A percentile compares a stretch with the other conserved stretches of the same genome.
Conservation (phyloP, 2,888 invertebrate genomes). For the Agrilus cyanescens region DNA sequence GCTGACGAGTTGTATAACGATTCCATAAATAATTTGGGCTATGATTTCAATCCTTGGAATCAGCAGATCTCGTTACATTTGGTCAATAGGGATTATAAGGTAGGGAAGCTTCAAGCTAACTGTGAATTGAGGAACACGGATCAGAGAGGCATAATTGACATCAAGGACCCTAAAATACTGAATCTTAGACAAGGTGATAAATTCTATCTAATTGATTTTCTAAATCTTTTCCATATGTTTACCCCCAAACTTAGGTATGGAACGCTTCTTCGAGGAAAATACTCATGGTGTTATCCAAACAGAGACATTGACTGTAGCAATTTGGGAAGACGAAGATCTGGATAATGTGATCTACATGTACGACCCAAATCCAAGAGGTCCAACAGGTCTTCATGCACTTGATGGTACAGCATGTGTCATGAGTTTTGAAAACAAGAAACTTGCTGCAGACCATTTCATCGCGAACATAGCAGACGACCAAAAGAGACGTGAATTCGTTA, state of each 20-base stretch:
- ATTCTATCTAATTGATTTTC: not conserved
- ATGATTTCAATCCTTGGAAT: conserved; percentile 44
- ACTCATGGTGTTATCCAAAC: conserved; percentile 43
- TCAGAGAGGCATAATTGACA: conserved; percentile 39
- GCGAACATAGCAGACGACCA: conserved; percentile 36
- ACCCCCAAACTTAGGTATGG: conserved; percentile 40
- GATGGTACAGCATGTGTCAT: conserved; percentile 41
- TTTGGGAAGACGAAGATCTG: conserved; percentile 39
- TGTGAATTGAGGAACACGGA: conserved; percentile 37
- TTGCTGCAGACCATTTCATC: conserved; percentile 41
- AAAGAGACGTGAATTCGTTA: conserved; percentile 36
- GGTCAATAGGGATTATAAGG: conserved; percentile 32
- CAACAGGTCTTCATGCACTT: conserved; percentile 33
- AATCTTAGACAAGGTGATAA: conserved; percentile 34
- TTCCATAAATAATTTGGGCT: conserved; percentile 41
- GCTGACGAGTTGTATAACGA: conserved; percentile 41
- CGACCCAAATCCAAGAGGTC: conserved; percentile 40
- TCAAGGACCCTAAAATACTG: conserved; percentile 31
- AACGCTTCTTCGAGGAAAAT: conserved; percentile 44
- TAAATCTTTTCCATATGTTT: not conserved
- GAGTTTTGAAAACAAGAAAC: conserved; percentile 40
- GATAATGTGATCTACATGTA: conserved; percentile 46
- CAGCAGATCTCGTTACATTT: conserved; percentile 38
- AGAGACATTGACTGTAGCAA: conserved; percentile 34
- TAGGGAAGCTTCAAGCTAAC: conserved; percentile 35